A percentile compares a stretch with the other conserved stretches of the same genome.
phyloP scores from a whole-genome alignment of 1,140 invertebrate species.

The Rhyacophila brunnea region DNA sequence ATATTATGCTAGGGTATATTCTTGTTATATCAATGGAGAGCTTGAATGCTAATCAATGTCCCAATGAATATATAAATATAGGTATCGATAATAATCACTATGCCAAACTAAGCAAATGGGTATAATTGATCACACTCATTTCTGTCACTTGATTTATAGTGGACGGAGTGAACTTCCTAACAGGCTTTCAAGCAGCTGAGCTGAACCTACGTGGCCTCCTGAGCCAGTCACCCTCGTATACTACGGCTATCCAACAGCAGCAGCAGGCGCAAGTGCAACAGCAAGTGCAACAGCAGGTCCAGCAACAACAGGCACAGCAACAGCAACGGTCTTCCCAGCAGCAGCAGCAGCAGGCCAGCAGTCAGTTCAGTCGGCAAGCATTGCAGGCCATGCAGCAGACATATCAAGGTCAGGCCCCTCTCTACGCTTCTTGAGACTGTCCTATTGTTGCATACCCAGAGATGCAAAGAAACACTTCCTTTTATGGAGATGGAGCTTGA shows the following conservation, averaged over 20 bases:
- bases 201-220: constrained; percentile 51
- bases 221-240: constrained; percentile 36
- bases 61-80: no score
- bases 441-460: no score
- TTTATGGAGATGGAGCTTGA: no score
- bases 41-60: no score
- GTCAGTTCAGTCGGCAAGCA: constrained; percentile 31
- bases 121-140: no score
- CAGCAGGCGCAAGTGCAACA: constrained; percentile 31
- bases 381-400: constrained; percentile 38
- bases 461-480: no score
- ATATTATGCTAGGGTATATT: no score
- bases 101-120: no score
- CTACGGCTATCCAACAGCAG: constrained; percentile 37
- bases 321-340: constrained; percentile 33
- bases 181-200: constrained; percentile 39
- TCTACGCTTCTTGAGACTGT: no score
- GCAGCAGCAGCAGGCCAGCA: constrained; percentile 16
- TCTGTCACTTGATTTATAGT: constrained; percentile 5
- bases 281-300: constrained; percentile 37
- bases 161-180: constrained; percentile 27
- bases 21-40: no score
- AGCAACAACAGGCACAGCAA: constrained; percentile 38
- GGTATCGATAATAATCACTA: no score
- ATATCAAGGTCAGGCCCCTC: constrained; percentile 43